Evolutionary conservation across 2,113 vertebrate species (phyloP), one percentile per base, ranked within the genome.

Genomic region (Rhea pennata): DNA sequence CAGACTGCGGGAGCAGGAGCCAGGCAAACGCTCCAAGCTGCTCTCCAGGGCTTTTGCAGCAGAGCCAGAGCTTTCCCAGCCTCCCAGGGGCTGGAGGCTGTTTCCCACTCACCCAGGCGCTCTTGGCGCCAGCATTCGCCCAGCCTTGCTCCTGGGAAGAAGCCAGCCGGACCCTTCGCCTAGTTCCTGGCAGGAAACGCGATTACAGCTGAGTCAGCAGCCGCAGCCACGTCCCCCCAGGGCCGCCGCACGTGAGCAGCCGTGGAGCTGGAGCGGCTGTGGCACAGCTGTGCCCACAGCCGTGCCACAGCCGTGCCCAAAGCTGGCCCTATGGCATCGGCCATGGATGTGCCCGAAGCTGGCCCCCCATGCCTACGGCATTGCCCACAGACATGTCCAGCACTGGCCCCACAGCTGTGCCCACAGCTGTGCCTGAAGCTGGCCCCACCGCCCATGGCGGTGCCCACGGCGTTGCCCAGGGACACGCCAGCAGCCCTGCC

Each of bases 221-320:
- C 50, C 0, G 0, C 81, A 22, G 62, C 70, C n/a, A 36, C 2
- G 14, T 31, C 6, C 46, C 53, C 53, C 50, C n/a, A 17, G 29
- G 33, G 36, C 53, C 17, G 33, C 44, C 21, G 11, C 29, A 31
- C 40, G 31, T 29, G 73, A 23, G 44, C 73, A 44, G 59, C 66
- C 5, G 19, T 59, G 21, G 42, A 19, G 29, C 29, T 0, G 0
- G 9, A 40, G 27, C 51, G 51, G 51, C 51, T 24, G 51, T 16
- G 17, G 7, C 50, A 50, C 48, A 50, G 48, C 36, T 36, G 36
- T 19, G 48, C 48, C 48, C 44, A 19, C 12, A 39, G 61, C 42
- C 12, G 42, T 21, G 50, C 50, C 44, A 19, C 15, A 33, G 61
- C 22, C 1, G 19, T 36, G 59, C 48, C 42, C 2, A 7, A 15